Evolutionary conservation across 2,888 invertebrate genomes (phyloP).

Genomic region (Junonia oenone): DNA sequence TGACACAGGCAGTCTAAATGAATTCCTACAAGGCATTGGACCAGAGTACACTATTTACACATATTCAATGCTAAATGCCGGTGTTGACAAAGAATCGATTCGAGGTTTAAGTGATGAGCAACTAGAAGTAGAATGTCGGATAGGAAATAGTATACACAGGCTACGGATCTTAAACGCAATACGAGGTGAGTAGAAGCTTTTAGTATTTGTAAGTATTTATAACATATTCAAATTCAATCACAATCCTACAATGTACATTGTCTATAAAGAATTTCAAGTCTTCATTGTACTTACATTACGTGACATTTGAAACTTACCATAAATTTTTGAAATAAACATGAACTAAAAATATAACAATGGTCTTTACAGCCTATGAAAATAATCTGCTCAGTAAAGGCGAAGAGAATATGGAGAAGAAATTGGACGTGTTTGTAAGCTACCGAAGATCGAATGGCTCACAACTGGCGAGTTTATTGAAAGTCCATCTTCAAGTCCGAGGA

Average conservation of each 20-base stretch:
- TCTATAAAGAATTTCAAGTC: no score
- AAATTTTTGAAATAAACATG: slow-evolving; percentile 7
- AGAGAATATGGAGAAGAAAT: slow-evolving; percentile 90
- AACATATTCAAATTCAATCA: no score
- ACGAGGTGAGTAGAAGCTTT: slow-evolving; percentile 76
- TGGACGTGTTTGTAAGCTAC: slow-evolving; percentile 99
- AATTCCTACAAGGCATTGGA: slow-evolving; percentile 90
- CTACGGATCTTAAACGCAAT: slow-evolving; percentile 93
- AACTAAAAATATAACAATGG: neutral
- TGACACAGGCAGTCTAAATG: slow-evolving; percentile 93
- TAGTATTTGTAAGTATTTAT: no score
- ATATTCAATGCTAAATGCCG: slow-evolving; percentile 96
- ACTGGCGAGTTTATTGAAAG: slow-evolving; percentile 95
- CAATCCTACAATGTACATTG: no score
- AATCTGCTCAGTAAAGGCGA: slow-evolving; percentile 83
- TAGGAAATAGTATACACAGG: slow-evolving; percentile 96
- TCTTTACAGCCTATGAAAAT: slow-evolving; percentile 80
- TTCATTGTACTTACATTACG: no score
- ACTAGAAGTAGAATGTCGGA: slow-evolving; percentile 92
- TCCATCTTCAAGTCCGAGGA: slow-evolving; percentile 96
- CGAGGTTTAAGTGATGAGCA: slow-evolving; percentile 94
- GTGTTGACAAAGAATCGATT: slow-evolving; percentile 94
- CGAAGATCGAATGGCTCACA: slow-evolving; percentile 98
- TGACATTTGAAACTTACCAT: no score
- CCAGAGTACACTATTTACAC: slow-evolving; percentile 97